Evolutionary conservation across 2,888 invertebrate species (phyloP), one percentile per base, ranked within the genome.

Genomic region (Nipponacmea schrenckii): DNA sequence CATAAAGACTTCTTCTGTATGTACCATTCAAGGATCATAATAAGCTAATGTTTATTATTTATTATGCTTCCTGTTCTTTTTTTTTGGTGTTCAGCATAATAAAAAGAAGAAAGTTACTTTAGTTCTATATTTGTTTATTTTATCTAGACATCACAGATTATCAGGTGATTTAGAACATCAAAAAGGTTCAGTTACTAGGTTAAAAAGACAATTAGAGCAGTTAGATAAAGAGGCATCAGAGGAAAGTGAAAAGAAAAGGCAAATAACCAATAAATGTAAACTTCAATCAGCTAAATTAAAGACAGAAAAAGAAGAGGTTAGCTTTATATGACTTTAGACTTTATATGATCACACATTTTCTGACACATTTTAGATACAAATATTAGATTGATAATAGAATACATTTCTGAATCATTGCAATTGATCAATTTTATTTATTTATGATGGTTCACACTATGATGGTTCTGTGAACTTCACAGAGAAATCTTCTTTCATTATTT

Each of bases 241-340:
- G 72, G 80, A 80, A 67, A 79, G 83, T 66, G 87, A 87, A 73
- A 84, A 84, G 72, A 78, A 80, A 50, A 76, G 87, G 76, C 86
- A 88, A 74, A 70, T 84, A 1, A 73, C 78, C 31, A 69, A 67
- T 66, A 85, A 84, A 76, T 81, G 83, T 69, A 85, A 84, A 71
- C 67, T 74, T 12, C 68, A 84, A 17, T 74, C 73, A 39, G 70
- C 72, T 26, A 83, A 83, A 66, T 74, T 86, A 12, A 87, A 86
- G 70, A 73, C 81, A 17, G 86, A 87, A 71, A 85, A 84, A 72
- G 86, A 87, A 66, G 85, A 87, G 84, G 87, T 86, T 70, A 62
- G 67, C 14, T 17, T 31, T 31, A 31, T 31, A 31, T 31, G 31
- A 31, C 5, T 31, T 3, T 31, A 31, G 31, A n/a, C n/a, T n/a